Percentiles rank a stretch among this genome's conserved stretches.
Evolutionary conservation across 2,797 vertebrate genomes (phyloP).

Genomic region (Podargus strigoides): DNA sequence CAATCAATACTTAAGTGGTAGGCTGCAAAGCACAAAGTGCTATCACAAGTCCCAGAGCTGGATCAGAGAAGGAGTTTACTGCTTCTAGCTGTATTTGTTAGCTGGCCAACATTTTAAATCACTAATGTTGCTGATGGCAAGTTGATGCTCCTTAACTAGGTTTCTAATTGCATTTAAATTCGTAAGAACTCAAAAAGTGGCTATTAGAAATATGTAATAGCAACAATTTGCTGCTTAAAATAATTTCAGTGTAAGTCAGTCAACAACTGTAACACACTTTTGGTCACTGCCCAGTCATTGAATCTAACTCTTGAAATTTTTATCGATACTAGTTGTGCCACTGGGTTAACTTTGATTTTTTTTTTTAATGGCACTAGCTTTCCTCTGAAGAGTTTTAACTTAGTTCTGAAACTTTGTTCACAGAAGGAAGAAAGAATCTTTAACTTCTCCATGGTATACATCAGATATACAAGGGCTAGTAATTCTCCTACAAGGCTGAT

Average conservation of each 20-base stretch:
- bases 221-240: not conserved
- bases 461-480: not conserved
- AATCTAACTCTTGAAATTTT: not conserved
- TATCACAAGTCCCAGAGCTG: not conserved
- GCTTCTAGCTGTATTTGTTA: not conserved
- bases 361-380: not conserved
- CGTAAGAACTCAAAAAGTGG: not conserved
- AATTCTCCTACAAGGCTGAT: not conserved
- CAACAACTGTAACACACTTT: not conserved
- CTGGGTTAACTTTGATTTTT: not conserved
- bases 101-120: not conserved
- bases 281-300: not conserved
- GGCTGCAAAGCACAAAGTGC: not conserved
- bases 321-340: not conserved
- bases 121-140: not conserved
- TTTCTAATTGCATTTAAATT: not conserved
- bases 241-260: not conserved
- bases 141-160: not conserved
- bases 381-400: not conserved
- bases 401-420: not conserved
- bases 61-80: not conserved
- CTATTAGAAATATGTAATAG: not conserved
- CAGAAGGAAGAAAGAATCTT: not conserved
- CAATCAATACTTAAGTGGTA: not conserved
- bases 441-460: not conserved